Evolutionary conservation across 2,113 vertebrate species (phyloP).

Genomic region (Hemiprocne comata): DNA sequence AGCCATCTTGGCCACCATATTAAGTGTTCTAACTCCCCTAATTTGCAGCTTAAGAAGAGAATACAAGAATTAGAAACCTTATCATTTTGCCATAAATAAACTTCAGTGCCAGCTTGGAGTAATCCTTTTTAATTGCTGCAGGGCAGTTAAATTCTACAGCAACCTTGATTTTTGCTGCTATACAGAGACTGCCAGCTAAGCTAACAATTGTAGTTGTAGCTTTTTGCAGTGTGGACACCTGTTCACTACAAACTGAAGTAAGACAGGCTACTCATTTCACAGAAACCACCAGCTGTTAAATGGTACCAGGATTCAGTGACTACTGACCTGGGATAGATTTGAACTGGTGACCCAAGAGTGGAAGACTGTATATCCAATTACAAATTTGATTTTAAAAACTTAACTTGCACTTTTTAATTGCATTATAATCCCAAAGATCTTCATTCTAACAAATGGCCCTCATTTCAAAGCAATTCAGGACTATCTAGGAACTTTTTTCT

Average conservation of each 20-base stretch:
- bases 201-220: slow-evolving; percentile 26
- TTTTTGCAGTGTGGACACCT: slow-evolving; percentile 54
- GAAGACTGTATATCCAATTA: slow-evolving; percentile 61
- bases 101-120: neutral
- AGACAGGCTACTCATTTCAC: slow-evolving; percentile 64
- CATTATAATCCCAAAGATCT: neutral
- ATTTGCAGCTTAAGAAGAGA: neutral
- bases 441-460: neutral
- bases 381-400: neutral
- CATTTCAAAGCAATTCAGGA: neutral
- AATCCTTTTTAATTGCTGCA: neutral
- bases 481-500: neutral
- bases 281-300: slow-evolving; percentile 68
- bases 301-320: slow-evolving; percentile 62
- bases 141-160: neutral
- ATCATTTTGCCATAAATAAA: neutral
- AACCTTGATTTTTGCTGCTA: neutral
- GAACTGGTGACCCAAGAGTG: slow-evolving; percentile 59
- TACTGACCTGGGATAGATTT: slow-evolving; percentile 55
- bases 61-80: neutral
- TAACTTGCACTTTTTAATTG: slow-evolving; percentile 25
- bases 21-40: neutral
- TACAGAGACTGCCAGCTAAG: neutral
- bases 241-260: slow-evolving; percentile 56
- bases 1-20: neutral